Base-by-base conservation (phyloP, 2,888 invertebrate species). In the Melanostoma mellinum region DNA sequence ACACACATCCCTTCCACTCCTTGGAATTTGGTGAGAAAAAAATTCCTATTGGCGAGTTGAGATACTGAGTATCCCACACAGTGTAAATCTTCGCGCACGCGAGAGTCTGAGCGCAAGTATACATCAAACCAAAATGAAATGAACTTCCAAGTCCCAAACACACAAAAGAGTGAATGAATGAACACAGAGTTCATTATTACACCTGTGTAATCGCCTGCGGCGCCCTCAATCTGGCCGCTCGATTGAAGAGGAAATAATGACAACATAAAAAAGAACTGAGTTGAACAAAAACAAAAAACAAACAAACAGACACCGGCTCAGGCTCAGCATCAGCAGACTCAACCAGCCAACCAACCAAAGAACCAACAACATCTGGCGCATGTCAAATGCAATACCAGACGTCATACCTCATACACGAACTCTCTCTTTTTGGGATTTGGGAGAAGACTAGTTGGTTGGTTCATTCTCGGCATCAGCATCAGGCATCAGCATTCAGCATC, bases 341-440 rank as follows among this genome's bases (percentile, higher is more conserved):
- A 20, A 20, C 20, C 20, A 20, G 20, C 44, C 20, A 46, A 44
- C 60, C 65, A 78, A 33, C 82, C 74, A 79, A 69, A 74, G 73
- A 78, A 78, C 71, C 76, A 76, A 69, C 78, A 78, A 69, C 69
- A 84, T 69, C 32, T 65, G 78, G 74, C 82, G 82, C 82, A 84
- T 82, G 81, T 68, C 77, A 82, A 63, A 56, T 81, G 55, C 53
- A 32, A 36, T 50, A 10, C 20, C 10, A 30, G 8, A 33, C 48
- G 20, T 20, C 40, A 36, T 38, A 38, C 67, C 53, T 40, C 67
- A 44, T 67, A 32, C 67, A 55, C 38, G 32, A 53, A 50, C 60
- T 44, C 44, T 10, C 58, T 42, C 44, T 44, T 44, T n/a, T 8
- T 10, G 4, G n/a, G 60, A 42, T 42, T 44, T 42, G 10, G 42